Base-by-base conservation (phyloP, 2,888 invertebrate genomes). In the Syrista parreyssii region DNA sequence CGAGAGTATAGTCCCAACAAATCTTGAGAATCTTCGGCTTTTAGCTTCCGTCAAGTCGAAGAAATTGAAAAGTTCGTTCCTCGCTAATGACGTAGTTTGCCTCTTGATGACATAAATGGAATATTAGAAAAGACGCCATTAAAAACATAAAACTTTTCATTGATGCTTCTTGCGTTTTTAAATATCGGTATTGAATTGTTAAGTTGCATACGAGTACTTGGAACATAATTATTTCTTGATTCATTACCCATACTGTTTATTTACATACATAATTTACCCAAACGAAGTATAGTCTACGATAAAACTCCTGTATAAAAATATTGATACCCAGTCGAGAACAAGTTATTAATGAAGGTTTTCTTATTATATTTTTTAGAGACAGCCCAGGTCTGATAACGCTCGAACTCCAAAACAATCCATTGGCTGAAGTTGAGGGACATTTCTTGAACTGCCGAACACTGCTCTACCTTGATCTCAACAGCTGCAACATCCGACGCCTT, bases 321-420 rank as follows among this genome's bases (percentile, higher is more conserved):
- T 68, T 36, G 69, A 73, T 78, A 12, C 31, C 74, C 31, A 78
- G 75, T 69, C 55, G 40, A n/a, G 75, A 36, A 40, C 68, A 68
- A 74, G 68, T 69, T 73, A 33, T 78, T 79, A 79, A 55, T 55
- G 55, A 55, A 23, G 23, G 23, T 15, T 55, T 55, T 55, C 75
- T n/a, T 74, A n/a, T 33, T 80, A 36, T 79, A 84, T 85, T 78
- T 86, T 92, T 80, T 94, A 95, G 95, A 85, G 95, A 95, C 88
- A 94, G 94, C 74, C 94, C 94, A 9, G 95, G 95, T 31, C 92
- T 96, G 76, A 93, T 95, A 77, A 94, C 95, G 78, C 92, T 96
- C 84, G 95, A 95, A 87, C 92, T 96, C 9, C 95, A 95, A 88
- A 94, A 94, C 85, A 96, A 96, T 88, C 95, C 94, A 0, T 89